These are phyloP conservation scores for Leptocoma aspasia DNA, from an alignment of 2,113 vertebrate genomes.

Conservation along the genomic window DNA sequence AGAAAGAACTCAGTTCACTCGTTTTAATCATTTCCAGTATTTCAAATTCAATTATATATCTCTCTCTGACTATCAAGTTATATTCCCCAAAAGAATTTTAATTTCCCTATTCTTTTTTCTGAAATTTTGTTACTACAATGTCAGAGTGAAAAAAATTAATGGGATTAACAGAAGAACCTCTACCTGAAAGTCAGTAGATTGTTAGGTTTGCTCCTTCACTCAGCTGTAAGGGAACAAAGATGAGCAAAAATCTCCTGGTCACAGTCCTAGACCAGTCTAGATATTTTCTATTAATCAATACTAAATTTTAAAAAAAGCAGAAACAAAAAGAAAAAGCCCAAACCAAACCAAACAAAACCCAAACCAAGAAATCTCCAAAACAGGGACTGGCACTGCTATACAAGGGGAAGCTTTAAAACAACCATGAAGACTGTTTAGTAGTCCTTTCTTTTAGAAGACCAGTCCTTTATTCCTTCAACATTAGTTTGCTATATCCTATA, in stretches of 20 bases:
- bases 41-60: not conserved
- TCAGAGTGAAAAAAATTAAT: not conserved
- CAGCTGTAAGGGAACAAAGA: not conserved
- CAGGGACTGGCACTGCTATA: not conserved
- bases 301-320: not conserved
- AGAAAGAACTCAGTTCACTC: not conserved
- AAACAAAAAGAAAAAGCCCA: not conserved
- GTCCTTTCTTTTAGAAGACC: not conserved
- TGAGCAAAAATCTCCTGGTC: not conserved
- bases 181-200: not conserved
- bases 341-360: not conserved
- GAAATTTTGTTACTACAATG: not conserved
- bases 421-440: not conserved
- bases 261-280: not conserved
- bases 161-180: not conserved
- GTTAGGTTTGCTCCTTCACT: not conserved
- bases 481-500: not conserved
- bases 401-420: not conserved
- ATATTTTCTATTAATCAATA: not conserved
- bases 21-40: not conserved
- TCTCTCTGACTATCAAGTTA: not conserved
- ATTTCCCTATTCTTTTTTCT: not conserved
- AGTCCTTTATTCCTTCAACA: not conserved
- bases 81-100: not conserved
- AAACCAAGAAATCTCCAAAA: not conserved